These are phyloP conservation scores for Cololabis saira DNA, from an alignment of 2,113 vertebrate species.

Conservation along the genomic window DNA sequence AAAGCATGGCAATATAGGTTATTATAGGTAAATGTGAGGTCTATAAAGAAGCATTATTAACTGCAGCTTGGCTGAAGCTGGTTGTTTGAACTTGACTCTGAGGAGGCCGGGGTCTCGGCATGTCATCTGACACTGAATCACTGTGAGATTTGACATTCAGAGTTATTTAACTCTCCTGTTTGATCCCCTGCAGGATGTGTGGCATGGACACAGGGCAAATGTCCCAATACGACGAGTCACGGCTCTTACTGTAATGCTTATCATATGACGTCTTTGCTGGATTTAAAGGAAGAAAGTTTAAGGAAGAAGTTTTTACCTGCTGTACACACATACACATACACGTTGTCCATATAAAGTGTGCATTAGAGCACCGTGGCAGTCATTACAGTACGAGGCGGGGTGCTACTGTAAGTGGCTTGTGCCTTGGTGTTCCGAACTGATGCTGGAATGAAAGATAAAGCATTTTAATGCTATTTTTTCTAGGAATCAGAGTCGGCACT, in stretches of 20 bases:
- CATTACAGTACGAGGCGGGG: slow-evolving; percentile 37
- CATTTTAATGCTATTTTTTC: slow-evolving; percentile 43
- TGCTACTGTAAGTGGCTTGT: slow-evolving; percentile 72
- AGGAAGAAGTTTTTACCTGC: slow-evolving; percentile 13
- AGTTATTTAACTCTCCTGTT: slow-evolving; percentile 62
- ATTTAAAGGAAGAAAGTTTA: too few species aligned
- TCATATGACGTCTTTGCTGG: slow-evolving; percentile 47
- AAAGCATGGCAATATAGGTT: slow-evolving; percentile 34
- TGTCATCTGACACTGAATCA: slow-evolving; percentile 66
- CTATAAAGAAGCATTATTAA: slow-evolving; percentile 28
- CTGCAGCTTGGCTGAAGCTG: slow-evolving; percentile 44
- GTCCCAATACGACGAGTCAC: slow-evolving; percentile 48
- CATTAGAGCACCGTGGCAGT: slow-evolving; percentile 46
- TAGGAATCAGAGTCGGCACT: slow-evolving; percentile 33
- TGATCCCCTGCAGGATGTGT: slow-evolving; percentile 51
- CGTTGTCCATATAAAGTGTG: slow-evolving; percentile 42
- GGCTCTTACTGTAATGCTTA: slow-evolving; percentile 47
- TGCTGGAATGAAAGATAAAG: slow-evolving; percentile 37
- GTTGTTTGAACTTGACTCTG: slow-evolving; percentile 32
- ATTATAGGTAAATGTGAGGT: slow-evolving; percentile 37
- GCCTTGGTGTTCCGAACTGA: slow-evolving; percentile 66
- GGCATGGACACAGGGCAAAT: slow-evolving; percentile 37
- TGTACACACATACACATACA: slow-evolving; percentile 22
- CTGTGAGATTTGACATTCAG: slow-evolving; percentile 73
- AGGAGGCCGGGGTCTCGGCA: slow-evolving; percentile 37